Evolutionary conservation across 1,140 invertebrate genomes (phyloP).

Genomic region (Diorhabda sublineata): DNA sequence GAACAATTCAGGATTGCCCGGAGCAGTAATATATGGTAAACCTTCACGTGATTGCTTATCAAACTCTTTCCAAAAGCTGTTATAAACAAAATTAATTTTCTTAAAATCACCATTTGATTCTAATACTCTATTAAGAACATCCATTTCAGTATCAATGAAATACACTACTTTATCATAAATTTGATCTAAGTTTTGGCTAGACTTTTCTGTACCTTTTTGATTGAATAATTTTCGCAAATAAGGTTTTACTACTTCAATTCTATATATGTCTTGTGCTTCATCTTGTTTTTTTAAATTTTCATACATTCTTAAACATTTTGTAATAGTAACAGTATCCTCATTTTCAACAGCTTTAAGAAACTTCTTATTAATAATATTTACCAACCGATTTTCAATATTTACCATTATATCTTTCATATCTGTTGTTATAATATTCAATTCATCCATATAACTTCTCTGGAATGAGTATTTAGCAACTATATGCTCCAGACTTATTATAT

Average conservation of each 20-base stretch:
- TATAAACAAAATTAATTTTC: slow-evolving; percentile 81
- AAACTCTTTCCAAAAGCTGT: slow-evolving; percentile 86
- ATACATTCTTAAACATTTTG: slow-evolving; percentile 63
- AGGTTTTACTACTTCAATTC: slow-evolving; percentile 67
- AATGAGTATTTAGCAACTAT: slow-evolving; percentile 54
- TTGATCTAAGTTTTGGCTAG: slow-evolving; percentile 67
- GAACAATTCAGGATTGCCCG: slow-evolving; percentile 85
- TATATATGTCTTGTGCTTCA: slow-evolving; percentile 68
- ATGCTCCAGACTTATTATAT: slow-evolving; percentile 51
- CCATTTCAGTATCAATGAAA: slow-evolving; percentile 64
- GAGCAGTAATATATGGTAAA: slow-evolving; percentile 79
- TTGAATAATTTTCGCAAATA: slow-evolving; percentile 70
- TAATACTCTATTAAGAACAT: slow-evolving; percentile 57
- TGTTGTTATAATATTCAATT: slow-evolving; percentile 51
- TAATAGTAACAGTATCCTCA: slow-evolving; percentile 53
- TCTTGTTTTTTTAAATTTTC: slow-evolving; percentile 62
- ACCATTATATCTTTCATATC: slow-evolving; percentile 45
- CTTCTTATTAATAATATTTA: slow-evolving; percentile 57
- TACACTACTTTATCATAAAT: slow-evolving; percentile 71
- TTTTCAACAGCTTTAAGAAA: slow-evolving; percentile 58
- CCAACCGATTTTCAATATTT: slow-evolving; percentile 54
- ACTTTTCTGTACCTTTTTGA: slow-evolving; percentile 60
- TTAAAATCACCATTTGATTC: slow-evolving; percentile 51
- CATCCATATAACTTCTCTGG: slow-evolving; percentile 65
- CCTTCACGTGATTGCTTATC: slow-evolving; percentile 71